Evolutionary conservation across 2,113 vertebrate genomes (phyloP).

Genomic region (Phodopus roborovskii): DNA sequence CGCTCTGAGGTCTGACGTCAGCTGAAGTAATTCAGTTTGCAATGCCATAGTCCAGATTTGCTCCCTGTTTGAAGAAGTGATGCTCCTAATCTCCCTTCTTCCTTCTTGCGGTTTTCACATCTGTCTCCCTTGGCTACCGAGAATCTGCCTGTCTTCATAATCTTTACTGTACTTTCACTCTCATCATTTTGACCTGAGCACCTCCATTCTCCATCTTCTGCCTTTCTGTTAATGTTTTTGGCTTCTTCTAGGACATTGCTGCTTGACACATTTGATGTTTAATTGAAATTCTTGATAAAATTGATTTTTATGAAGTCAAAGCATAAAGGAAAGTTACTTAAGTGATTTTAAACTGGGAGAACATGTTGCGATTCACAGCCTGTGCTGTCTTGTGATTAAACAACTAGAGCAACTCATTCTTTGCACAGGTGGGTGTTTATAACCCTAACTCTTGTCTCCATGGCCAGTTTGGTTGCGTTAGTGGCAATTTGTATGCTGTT

Average conservation of each 20-base stretch:
- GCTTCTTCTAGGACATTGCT: not conserved
- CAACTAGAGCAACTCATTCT: not conserved
- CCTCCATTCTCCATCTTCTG: not conserved
- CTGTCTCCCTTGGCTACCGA: not conserved
- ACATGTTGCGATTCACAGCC: not conserved
- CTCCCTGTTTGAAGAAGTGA: not conserved
- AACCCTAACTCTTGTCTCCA: not conserved
- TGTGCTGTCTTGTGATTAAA: not conserved
- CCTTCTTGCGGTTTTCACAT: not conserved
- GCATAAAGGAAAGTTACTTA: not conserved
- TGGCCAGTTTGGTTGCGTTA: not conserved
- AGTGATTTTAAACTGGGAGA: not conserved
- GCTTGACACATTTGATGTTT: not conserved
- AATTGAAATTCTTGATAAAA: not conserved
- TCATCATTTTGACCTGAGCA: not conserved
- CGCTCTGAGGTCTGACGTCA: not conserved
- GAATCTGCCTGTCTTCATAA: not conserved
- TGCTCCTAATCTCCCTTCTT: not conserved
- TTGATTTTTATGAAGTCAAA: not conserved
- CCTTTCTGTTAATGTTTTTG: not conserved
- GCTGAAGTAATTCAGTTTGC: not conserved
- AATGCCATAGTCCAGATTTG: not conserved
- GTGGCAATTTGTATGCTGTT: not conserved
- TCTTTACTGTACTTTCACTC: not conserved
- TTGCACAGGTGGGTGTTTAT: not conserved